Conservation (phyloP, 1,140 invertebrate genomes). For the Drosophila paulistorum region DNA sequence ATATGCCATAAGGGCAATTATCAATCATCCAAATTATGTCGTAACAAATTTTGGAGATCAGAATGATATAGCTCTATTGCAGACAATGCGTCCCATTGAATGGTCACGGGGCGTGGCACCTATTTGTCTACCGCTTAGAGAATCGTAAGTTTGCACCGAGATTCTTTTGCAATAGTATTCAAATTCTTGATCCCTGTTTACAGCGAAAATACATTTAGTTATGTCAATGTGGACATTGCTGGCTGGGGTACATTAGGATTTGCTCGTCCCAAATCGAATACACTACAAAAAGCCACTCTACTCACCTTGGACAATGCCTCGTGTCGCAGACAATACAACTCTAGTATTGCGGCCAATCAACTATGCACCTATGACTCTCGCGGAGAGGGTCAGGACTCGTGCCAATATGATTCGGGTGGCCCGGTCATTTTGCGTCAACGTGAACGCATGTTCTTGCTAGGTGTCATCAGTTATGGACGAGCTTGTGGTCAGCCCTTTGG, state of each 20-base stretch:
- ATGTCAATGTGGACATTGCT: slow-evolving; percentile 56
- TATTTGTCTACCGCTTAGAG: slow-evolving; percentile 66
- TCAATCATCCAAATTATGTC: slow-evolving; percentile 62
- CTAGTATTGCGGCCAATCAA: slow-evolving; percentile 44
- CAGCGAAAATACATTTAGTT: slow-evolving; percentile 45
- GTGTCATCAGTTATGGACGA: slow-evolving; percentile 87
- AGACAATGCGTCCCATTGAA: slow-evolving; percentile 46
- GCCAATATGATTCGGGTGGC: slow-evolving; percentile 78
- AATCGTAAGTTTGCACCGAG: slow-evolving; percentile 45
- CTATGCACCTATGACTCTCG: slow-evolving; percentile 68
- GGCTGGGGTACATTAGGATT: slow-evolving; percentile 77
- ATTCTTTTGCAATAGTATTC: neutral
- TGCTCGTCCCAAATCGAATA: slow-evolving; percentile 64
- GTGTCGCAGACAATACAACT: slow-evolving; percentile 54
- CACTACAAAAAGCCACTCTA: slow-evolving; percentile 64
- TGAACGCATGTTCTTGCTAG: slow-evolving; percentile 82
- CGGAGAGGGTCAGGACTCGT: slow-evolving; percentile 66
- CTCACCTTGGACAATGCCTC: slow-evolving; percentile 54
- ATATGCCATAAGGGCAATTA: slow-evolving; percentile 57
- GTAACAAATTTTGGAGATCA: slow-evolving; percentile 23
- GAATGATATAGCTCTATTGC: slow-evolving; percentile 71
- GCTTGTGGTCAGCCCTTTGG: slow-evolving; percentile 84
- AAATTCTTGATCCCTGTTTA: neutral
- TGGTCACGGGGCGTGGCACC: slow-evolving; percentile 75
- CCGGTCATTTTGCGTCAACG: slow-evolving; percentile 60